Conservation (phyloP, 1,140 invertebrate genomes). For the Grapholita molesta region DNA sequence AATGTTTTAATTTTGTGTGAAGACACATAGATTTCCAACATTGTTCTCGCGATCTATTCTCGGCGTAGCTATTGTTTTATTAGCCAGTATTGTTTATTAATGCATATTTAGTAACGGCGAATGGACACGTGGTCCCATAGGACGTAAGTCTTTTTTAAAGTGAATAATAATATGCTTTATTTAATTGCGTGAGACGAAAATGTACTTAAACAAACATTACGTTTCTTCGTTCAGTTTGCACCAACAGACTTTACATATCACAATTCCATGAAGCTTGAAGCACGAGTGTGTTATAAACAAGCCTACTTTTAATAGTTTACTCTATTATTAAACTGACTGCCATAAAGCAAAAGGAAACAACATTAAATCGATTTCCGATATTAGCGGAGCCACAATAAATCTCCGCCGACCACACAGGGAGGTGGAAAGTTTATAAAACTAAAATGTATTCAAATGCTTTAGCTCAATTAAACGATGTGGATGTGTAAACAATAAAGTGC, state of each 20-base stretch:
- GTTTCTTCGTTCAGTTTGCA: not conserved
- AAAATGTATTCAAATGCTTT: constrained; percentile 15
- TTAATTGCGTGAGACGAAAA: not conserved
- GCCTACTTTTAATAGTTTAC: constrained; percentile 2
- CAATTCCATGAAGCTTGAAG: constrained; percentile 1
- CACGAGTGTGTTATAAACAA: constrained; percentile 11
- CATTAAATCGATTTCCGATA: constrained; percentile 12
- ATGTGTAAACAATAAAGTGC: constrained; percentile 40
- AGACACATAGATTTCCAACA: constrained; percentile 1
- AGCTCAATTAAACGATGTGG: constrained; percentile 28
- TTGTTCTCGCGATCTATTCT: constrained; percentile 3
- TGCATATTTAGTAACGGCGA: constrained; percentile 2
- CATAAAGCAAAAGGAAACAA: constrained; percentile 13
- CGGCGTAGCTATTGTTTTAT: constrained; percentile 1
- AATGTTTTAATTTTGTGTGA: constrained; percentile 9
- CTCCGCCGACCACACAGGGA: constrained; percentile 15
- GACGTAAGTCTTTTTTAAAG: not conserved
- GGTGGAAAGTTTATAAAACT: constrained; percentile 6
- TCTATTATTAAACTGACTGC: constrained; percentile 14
- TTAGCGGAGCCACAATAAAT: constrained; percentile 8
- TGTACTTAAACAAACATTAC: not conserved
- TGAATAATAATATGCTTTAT: not conserved
- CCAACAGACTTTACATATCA: constrained; percentile 5
- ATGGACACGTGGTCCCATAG: not conserved
- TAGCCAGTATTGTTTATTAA: not conserved